Conservation (phyloP, 2,797 vertebrate genomes). For the Mormyrops boulengeri region DNA sequence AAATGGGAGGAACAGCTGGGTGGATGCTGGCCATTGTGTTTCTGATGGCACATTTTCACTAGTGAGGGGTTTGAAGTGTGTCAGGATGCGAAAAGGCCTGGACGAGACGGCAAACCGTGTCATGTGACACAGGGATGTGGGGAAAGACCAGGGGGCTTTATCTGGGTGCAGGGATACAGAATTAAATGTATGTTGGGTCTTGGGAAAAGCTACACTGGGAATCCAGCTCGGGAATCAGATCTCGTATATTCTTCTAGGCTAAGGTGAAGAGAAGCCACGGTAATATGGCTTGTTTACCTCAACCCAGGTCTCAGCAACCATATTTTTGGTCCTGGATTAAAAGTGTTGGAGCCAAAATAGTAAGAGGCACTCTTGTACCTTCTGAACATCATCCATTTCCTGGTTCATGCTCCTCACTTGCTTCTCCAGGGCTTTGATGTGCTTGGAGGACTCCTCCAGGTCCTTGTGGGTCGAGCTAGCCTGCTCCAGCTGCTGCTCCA, state of each 20-base stretch:
- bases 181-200: not conserved
- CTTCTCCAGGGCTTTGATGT: constrained; percentile 82
- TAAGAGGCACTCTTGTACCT: constrained; percentile 57
- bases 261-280: not conserved
- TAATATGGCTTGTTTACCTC: not conserved
- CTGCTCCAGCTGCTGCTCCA: constrained; percentile 84
- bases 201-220: not conserved
- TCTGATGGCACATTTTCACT: not conserved
- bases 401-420: constrained; percentile 78
- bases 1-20: not conserved
- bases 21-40: not conserved
- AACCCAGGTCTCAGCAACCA: not conserved
- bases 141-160: not conserved
- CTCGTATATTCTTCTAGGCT: not conserved
- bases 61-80: not conserved
- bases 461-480: constrained; percentile 69
- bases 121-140: not conserved
- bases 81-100: not conserved
- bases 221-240: not conserved
- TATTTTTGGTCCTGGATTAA: not conserved
- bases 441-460: constrained; percentile 82
- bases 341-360: not conserved
- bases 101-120: not conserved
- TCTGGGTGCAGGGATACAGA: not conserved
- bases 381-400: constrained; percentile 85